Conservation (phyloP, 2,888 invertebrate genomes). For the Tillus elongatus region DNA sequence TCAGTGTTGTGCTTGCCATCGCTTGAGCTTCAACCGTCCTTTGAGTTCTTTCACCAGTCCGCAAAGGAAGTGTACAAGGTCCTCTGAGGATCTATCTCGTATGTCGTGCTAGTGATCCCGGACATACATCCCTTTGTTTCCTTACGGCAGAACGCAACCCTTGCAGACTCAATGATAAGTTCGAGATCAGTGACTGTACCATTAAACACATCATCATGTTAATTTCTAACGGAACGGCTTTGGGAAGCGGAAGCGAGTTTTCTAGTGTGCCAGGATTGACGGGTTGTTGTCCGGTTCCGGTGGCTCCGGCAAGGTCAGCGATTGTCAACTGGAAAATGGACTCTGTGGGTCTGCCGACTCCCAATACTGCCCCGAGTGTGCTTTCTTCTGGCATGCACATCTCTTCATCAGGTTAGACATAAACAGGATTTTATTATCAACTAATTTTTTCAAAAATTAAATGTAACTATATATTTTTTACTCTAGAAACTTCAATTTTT, state of each 20-base stretch:
- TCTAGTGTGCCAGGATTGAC: slow-evolving; percentile 39
- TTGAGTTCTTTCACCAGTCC: too few relatives aligned
- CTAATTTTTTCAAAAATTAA: too few relatives aligned
- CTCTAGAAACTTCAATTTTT: too few relatives aligned
- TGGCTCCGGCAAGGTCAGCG: slow-evolving; percentile 44
- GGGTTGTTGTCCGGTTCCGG: slow-evolving; percentile 45
- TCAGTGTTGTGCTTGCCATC: slow-evolving; percentile 42
- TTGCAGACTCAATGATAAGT: background rate
- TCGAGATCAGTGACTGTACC: slow-evolving; percentile 7
- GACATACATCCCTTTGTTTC: too few relatives aligned
- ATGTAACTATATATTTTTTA: too few relatives aligned
- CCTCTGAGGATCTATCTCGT: too few relatives aligned
- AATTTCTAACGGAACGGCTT: slow-evolving; percentile 55
- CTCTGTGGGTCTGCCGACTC: slow-evolving; percentile 45
- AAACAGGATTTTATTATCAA: too few relatives aligned
- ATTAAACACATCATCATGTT: slow-evolving; percentile 45
- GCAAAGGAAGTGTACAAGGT: slow-evolving; percentile 21
- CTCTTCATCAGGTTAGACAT: slow-evolving; percentile 49
- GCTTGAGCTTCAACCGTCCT: slow-evolving; percentile 39
- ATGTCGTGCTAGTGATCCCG: too few relatives aligned
- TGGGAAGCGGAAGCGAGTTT: slow-evolving; percentile 45
- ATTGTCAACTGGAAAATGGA: slow-evolving; percentile 54
- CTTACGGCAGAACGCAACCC: background rate
- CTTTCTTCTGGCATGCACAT: slow-evolving; percentile 46
- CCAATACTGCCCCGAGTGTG: slow-evolving; percentile 45